Percentiles rank a stretch among this genome's conserved stretches.
Conservation (phyloP, 2,797 vertebrate species). For the Astyanax mexicanus region DNA sequence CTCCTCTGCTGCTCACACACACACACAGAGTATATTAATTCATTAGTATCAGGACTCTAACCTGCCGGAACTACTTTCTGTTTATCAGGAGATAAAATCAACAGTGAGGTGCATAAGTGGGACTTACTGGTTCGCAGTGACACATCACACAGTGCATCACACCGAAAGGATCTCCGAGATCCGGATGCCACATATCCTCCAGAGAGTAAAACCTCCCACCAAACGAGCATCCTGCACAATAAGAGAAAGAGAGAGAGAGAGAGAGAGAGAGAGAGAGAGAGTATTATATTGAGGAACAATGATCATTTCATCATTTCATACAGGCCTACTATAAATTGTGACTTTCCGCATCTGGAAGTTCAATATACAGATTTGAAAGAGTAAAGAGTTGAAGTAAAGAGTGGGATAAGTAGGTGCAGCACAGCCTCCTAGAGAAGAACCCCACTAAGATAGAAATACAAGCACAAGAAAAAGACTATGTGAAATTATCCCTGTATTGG, state of each 20-base stretch:
- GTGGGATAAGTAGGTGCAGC: not conserved
- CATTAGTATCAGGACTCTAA: too few species aligned
- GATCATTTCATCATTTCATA: too few species aligned
- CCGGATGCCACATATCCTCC: slow-evolving; percentile 95
- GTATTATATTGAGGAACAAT: not conserved
- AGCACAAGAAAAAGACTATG: too few species aligned
- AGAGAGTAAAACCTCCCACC: slow-evolving; percentile 89
- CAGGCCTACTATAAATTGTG: not conserved
- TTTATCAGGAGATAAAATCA: too few species aligned
- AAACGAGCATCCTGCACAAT: slow-evolving; percentile 87
- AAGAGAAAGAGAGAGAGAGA: slow-evolving; percentile 31
- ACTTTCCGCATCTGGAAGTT: not conserved
- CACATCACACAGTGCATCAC: slow-evolving; percentile 96
- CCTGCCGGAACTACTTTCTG: too few species aligned
- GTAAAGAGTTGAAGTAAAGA: not conserved
- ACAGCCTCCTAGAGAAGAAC: too few species aligned
- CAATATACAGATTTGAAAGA: not conserved
- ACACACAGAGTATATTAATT: too few species aligned
- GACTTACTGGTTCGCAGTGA: slow-evolving; percentile 89
- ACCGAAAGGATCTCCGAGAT: slow-evolving; percentile 95
- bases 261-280: not conserved
- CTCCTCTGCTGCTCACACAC: slow-evolving; percentile 80
- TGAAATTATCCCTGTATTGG: too few species aligned
- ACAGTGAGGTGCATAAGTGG: not conserved
- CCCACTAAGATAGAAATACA: too few species aligned